Evolutionary conservation across 2,113 vertebrate genomes (phyloP), one percentile per base, ranked within the genome.

Genomic region (Ciconia boyciana): DNA sequence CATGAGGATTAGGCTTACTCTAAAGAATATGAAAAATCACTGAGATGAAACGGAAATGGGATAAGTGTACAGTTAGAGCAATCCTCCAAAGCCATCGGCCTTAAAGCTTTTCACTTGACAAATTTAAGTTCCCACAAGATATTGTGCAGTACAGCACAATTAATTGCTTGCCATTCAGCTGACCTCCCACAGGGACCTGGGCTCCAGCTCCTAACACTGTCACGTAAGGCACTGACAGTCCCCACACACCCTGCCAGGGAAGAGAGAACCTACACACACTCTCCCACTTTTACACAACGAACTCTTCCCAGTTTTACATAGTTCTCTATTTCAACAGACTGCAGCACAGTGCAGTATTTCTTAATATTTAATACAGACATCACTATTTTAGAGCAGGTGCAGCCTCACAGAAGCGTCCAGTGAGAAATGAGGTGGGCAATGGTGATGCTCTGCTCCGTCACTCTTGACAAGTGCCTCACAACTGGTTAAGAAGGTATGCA

Each of bases 101-200:
- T 96, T 93, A 97, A 96, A 96, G 89, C 57, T 80, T 95, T 95
- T 91, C 71, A 74, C 85, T 91, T 93, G 81, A 93, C 77, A 94
- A 96, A 97, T 69, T 64, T 70, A 75, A 58, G 79, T 22, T 87
- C 84, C 80, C 85, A 79, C 19, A 87, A 90, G 87, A 83, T n/a
- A 62, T 14, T 74, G 60, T 83, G 61, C 74, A 89, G 80, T 22
- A 32, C 39, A 86, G 51, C 64, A 87, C 58, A 89, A 95, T 43
- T 76, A 83, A 90, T 9, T 94, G 94, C 95, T 90, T 87, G 94
- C 72, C 25, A 39, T 64, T 95, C 82, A 95, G 80, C 80, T 88
- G 90, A 43, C 54, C 54, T 85, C 20, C 31, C 75, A 16, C 6
- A 1, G 28, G 72, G 43, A 71, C n/a, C 28, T 7, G 64, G 51